Conservation (phyloP, 2,797 vertebrate species). For the Danio kyathit region DNA sequence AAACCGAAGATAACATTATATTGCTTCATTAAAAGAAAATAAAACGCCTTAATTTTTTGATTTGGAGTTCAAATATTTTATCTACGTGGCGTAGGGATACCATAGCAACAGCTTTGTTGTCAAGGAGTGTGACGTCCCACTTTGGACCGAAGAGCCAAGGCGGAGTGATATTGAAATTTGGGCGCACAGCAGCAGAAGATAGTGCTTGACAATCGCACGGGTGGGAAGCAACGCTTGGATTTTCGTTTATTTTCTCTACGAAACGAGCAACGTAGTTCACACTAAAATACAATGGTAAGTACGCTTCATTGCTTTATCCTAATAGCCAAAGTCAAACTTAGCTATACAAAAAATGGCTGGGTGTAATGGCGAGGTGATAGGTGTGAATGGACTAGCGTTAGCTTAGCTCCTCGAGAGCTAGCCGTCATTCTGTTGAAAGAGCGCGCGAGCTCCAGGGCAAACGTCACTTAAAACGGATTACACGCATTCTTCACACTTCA, state of each 20-base stretch:
- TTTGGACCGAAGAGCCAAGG: conserved; percentile 59
- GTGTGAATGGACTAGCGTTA: conserved; percentile 37
- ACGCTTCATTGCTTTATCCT: background rate
- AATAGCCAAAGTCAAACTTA: background rate
- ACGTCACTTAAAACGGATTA: background rate
- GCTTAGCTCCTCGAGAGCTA: conserved; percentile 25
- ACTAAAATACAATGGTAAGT: conserved; percentile 58
- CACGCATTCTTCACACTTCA: background rate
- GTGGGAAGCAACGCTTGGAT: conserved; percentile 11
- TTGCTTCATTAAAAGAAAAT: background rate
- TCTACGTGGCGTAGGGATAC: conserved; percentile 59
- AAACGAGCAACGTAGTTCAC: background rate
- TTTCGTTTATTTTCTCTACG: background rate
- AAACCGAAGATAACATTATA: background rate
- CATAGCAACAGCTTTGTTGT: conserved; percentile 62
- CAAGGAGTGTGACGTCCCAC: conserved; percentile 64
- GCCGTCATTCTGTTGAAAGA: conserved; percentile 15
- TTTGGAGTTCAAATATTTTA: conserved; percentile 19
- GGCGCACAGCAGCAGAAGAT: conserved; percentile 59
- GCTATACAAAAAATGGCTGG: background rate
- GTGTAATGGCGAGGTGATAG: background rate
- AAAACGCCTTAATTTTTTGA: too few relatives aligned
- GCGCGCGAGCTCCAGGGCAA: conserved; percentile 23
- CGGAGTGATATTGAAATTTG: conserved; percentile 62
- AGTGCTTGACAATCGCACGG: conserved; percentile 44